Base-by-base conservation (phyloP, 2,113 vertebrate species). In the Colossoma macropomum region DNA sequence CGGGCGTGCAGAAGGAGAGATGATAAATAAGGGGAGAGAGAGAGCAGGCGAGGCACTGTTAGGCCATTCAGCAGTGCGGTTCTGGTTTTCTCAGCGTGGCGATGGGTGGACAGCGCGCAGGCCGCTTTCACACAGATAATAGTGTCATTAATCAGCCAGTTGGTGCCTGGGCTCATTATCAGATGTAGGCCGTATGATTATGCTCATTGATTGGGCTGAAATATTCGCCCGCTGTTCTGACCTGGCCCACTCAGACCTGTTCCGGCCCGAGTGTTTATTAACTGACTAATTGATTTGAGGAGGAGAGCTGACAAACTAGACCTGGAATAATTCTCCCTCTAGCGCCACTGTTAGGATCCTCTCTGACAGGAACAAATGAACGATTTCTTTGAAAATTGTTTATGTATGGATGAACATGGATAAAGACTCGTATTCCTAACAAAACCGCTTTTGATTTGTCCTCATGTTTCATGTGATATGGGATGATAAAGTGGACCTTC, bases 131-230 rank as follows among this genome's bases (percentile, higher is more conserved):
- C 80, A 82, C 88, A 83, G 70, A 90, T 92, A 92, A 94, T 91
- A 90, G 92, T 92, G 87, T 88, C 82, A 91, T 94, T 92, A 92
- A 92, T 94, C 93, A 93, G 87, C 85, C 34, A 86, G 84, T 85
- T 83, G 77, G 78, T 0, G 23, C 80, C 65, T 15, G 56, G 76
- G 85, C 86, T 92, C 91, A 23, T 89, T 81, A 91, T 80, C 86
- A 86, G 89, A 88, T 89, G 82, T 85, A 90, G 85, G 88, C 84
- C 88, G 82, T 92, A 91, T 92, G 90, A 95, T 93, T 90, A 90
- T 91, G 89, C 89, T 79, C 91, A 94, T 91, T 89, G 92, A 94
- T 93, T 93, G 88, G 88, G 54, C 85, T 70, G 60, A 91, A 89
- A 87, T 85, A 90, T 60, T 90, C 77, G 17, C 84, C 90, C 54